Evolutionary conservation across 35 echinoderm and acorn worm species (phyloP), one percentile per base, ranked within the genome.

Genomic region (Patiria miniata): DNA sequence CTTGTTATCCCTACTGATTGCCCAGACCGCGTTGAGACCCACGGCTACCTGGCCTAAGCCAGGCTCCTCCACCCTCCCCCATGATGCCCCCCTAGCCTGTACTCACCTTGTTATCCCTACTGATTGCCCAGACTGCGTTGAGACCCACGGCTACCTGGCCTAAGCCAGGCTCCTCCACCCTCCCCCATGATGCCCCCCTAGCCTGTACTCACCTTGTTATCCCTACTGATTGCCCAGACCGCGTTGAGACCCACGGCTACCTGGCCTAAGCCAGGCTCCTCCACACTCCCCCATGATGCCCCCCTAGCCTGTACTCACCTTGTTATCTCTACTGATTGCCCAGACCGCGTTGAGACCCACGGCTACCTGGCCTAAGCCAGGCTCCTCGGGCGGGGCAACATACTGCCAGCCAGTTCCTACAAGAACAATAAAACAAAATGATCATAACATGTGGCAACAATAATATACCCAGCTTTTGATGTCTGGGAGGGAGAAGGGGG

Each of bases 261-360:
- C 34, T 84, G 79, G 51, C 52, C 39, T 15, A 98, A 81, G 19
- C 79, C 40, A 83, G 53, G 14, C 36, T 84, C 73, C 17, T 88
- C 81, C n/a, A n/a, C n/a, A n/a, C n/a, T n/a, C n/a, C n/a, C 8
- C 17, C 12, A 47, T 47, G 42, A 47, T 47, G 42, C 4, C 12
- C 4, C 12, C 12, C 42, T 47, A 12, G 12, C 12, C 42, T 6
- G 32, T 23, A 82, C 60, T 92, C 52, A 98, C 95, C 89, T 85
- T 94, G 15, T 86, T 39, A 86, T 98, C 89, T 83, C 88, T 98
- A 23, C 92, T 89, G 8, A 91, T 69, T 19, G 91, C 92, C 95
- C 95, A 98, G 15, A 98, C 86, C 15, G 93, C 88, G 85, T 94
- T 98, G 61, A 78, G 85, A 21, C 95, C 95, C 8, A 98, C 86